Evolutionary conservation across 2,113 vertebrate genomes (phyloP).

Genomic region (Atherinomorus stipes): DNA sequence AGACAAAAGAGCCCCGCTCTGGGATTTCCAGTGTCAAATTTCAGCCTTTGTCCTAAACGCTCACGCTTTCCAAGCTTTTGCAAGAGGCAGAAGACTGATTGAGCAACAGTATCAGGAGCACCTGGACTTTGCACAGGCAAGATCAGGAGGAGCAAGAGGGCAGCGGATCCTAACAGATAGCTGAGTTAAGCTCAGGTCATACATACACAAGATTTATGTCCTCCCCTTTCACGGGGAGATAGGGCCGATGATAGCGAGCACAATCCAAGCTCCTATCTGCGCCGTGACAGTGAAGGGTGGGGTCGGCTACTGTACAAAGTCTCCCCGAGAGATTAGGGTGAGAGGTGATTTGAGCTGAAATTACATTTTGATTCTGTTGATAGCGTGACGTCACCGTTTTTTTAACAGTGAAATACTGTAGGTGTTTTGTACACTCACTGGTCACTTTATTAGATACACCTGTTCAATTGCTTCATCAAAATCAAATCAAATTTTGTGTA

Average conservation of each 20-base stretch:
- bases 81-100: constrained; percentile 30
- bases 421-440: too few relatives aligned
- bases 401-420: not conserved
- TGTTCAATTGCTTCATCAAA: too few relatives aligned
- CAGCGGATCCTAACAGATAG: constrained; percentile 77
- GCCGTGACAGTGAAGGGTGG: constrained; percentile 31
- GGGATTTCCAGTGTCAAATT: constrained; percentile 34
- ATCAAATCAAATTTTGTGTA: too few relatives aligned
- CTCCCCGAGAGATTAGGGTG: constrained; percentile 8
- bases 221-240: constrained; percentile 66
- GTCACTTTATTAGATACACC: too few relatives aligned
- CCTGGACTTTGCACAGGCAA: constrained; percentile 66
- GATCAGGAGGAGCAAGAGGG: constrained; percentile 65
- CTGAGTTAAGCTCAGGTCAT: constrained; percentile 81
- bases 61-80: not conserved
- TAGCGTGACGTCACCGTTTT: not conserved
- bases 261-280: constrained; percentile 61
- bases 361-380: constrained; percentile 26
- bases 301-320: constrained; percentile 41
- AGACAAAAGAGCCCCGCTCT: constrained; percentile 15
- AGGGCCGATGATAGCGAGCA: constrained; percentile 47
- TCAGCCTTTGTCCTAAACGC: constrained; percentile 17
- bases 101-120: constrained; percentile 55
- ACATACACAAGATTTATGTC: constrained; percentile 81
- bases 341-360: constrained; percentile 29